These are phyloP conservation scores for Falco punctatus DNA, from an alignment of 2,113 vertebrate genomes.

Conservation along the genomic window DNA sequence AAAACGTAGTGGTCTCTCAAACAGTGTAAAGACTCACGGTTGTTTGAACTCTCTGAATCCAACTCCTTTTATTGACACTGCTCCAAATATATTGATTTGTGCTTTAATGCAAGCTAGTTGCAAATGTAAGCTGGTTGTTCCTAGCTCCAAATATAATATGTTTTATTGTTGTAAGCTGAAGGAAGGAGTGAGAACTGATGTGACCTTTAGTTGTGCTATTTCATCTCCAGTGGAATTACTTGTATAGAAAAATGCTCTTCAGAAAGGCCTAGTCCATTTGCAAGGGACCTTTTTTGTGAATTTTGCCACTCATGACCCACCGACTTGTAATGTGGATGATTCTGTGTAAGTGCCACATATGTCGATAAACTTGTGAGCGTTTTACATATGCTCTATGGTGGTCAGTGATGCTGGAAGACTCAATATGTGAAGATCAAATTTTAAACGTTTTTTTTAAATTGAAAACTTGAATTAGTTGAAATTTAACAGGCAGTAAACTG, in stretches of 20 bases:
- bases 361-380: background rate
- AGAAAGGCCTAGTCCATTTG: background rate
- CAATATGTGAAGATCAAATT: background rate
- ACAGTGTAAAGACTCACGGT: background rate
- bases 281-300: background rate
- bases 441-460: background rate
- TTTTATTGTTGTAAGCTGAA: background rate
- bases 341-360: background rate
- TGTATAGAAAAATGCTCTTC: background rate
- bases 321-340: fast-evolving
- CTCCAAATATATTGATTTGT: background rate
- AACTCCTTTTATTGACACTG: background rate
- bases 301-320: background rate
- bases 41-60: background rate
- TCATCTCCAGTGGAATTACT: background rate
- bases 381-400: background rate
- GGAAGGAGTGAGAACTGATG: background rate
- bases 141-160: background rate
- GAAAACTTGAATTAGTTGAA: background rate
- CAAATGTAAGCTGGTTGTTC: background rate
- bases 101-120: background rate
- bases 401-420: background rate
- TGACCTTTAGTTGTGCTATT: background rate
- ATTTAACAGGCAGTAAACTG: background rate
- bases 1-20: background rate